Evolutionary conservation across 2,797 vertebrate genomes (phyloP).

Genomic region (Bothrops alternatus): DNA sequence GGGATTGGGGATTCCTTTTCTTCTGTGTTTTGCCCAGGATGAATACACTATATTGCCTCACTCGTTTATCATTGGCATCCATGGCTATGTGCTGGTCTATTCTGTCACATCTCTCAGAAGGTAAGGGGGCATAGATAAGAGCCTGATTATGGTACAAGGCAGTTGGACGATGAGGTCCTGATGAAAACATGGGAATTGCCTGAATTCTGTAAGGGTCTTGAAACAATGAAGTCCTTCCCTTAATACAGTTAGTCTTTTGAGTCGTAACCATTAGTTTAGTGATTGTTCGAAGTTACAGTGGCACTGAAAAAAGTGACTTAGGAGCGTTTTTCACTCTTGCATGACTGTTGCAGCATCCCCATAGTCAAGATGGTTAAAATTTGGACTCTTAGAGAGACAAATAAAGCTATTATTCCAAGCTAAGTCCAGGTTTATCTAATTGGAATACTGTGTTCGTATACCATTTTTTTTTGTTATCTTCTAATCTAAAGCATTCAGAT

Average conservation of each 20-base stretch:
- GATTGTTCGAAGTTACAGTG: neutral
- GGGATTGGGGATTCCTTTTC: neutral
- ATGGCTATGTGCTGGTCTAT: conserved; percentile 81
- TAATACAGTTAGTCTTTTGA: neutral
- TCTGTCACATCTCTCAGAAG: conserved; percentile 84
- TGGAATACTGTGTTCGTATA: neutral
- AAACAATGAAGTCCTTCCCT: neutral
- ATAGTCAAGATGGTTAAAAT: neutral
- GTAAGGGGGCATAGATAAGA: conserved; percentile 56
- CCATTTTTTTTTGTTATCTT: neutral
- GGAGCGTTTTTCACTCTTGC: neutral
- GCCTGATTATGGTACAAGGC: neutral
- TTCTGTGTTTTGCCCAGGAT: conserved; percentile 66
- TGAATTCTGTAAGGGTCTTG: neutral
- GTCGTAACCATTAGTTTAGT: neutral
- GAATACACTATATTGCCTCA: conserved; percentile 83
- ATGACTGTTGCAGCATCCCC: neutral
- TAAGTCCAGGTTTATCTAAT: neutral
- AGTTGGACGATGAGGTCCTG: neutral
- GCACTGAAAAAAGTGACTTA: neutral
- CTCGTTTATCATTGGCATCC: conserved; percentile 80
- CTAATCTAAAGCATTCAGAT: neutral
- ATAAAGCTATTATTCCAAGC: too few species aligned
- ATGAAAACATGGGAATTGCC: neutral
- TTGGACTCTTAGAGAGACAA: neutral